Conservation (phyloP, 2,113 vertebrate genomes). For the Arizona elegans region DNA sequence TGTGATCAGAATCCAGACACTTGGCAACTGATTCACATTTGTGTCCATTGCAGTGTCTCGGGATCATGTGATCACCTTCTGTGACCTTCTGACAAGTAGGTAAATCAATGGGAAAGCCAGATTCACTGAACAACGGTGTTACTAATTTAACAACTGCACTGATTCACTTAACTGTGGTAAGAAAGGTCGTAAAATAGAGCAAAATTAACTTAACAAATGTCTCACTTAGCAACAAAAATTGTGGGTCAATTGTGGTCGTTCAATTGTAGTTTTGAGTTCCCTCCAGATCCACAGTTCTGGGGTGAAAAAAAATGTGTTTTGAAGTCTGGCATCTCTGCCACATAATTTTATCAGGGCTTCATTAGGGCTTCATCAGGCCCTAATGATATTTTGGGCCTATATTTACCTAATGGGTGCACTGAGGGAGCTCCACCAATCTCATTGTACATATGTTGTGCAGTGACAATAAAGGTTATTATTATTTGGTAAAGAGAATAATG, state of each 20-base stretch:
- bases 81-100: not conserved
- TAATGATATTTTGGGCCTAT: not conserved
- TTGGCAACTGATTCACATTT: not conserved
- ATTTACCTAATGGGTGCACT: too few species aligned
- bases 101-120: not conserved
- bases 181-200: not conserved
- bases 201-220: not conserved
- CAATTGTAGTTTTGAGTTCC: not conserved
- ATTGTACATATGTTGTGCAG: too few species aligned
- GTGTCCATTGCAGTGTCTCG: not conserved
- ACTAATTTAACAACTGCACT: not conserved
- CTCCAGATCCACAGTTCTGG: not conserved
- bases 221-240: not conserved
- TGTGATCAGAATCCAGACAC: not conserved
- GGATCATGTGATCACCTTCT: not conserved
- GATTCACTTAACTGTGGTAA: not conserved
- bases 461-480: too few species aligned
- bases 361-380: not conserved
- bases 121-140: not conserved
- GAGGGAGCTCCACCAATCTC: too few species aligned
- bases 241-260: not conserved
- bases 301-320: not conserved
- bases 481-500: not conserved
- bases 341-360: not conserved
- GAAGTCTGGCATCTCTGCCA: not conserved